A percentile compares a stretch with the other conserved stretches of the same genome.
These are phyloP conservation scores for Reticulitermes speratus DNA, from an alignment of 1,140 invertebrate genomes.

Conservation along the genomic window DNA sequence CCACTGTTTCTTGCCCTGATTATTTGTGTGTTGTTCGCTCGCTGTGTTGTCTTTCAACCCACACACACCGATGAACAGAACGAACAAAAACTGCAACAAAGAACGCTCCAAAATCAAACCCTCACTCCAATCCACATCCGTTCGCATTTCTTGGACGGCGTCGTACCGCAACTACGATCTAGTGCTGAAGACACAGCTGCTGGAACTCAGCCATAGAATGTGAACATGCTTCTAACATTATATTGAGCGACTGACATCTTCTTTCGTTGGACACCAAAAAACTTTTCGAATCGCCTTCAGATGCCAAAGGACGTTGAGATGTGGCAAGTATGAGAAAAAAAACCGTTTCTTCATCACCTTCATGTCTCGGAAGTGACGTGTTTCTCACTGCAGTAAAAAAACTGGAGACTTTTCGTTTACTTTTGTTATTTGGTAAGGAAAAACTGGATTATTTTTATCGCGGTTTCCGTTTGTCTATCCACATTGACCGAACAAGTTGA, in stretches of 20 bases:
- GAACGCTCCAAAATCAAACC: neutral
- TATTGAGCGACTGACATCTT: neutral
- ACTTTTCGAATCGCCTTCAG: neutral
- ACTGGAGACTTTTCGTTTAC: no score
- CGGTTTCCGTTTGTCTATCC: no score
- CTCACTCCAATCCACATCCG: neutral
- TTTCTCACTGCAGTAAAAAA: neutral
- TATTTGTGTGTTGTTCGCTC: neutral
- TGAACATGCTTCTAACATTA: neutral
- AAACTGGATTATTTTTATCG: no score
- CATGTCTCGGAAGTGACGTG: neutral
- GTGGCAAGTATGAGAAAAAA: neutral
- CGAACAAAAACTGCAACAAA: neutral
- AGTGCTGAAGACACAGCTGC: neutral
- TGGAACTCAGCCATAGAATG: neutral
- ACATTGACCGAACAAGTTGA: no score
- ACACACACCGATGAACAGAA: neutral
- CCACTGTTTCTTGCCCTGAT: no score
- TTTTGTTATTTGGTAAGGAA: no score
- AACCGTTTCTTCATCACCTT: neutral
- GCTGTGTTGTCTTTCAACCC: neutral
- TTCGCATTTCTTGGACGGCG: neutral
- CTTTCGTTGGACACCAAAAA: slow-evolving; percentile 1
- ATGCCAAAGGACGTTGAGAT: neutral
- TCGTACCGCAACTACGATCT: neutral